These are phyloP conservation scores for Rattus rattus DNA, from an alignment of 2,113 vertebrate species.

Conservation along the genomic window DNA sequence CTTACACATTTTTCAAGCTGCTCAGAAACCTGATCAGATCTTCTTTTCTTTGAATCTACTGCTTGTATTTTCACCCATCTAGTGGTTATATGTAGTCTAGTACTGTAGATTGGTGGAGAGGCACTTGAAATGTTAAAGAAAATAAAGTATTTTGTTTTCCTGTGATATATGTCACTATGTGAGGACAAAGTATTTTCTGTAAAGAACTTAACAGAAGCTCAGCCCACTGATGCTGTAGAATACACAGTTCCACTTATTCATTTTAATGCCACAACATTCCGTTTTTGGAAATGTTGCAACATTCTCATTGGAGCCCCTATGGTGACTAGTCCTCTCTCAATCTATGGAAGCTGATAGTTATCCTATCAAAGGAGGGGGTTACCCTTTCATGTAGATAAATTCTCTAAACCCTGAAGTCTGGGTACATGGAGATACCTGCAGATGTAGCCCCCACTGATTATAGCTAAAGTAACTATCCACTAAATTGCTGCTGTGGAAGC, in stretches of 20 bases:
- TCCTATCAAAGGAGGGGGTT: neutral
- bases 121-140: slow-evolving; percentile 28
- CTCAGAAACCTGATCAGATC: neutral
- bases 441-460: neutral
- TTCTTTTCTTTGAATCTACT: neutral
- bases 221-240: neutral
- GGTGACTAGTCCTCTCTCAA: neutral
- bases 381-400: neutral
- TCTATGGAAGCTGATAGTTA: neutral
- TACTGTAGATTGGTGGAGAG: neutral
- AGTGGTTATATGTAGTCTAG: neutral
- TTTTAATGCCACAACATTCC: no score
- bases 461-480: no score
- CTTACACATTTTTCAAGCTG: neutral
- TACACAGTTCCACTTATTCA: rapidly evolving
- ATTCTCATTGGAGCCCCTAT: neutral
- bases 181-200: neutral
- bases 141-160: slow-evolving; percentile 39
- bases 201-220: neutral
- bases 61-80: neutral
- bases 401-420: neutral
- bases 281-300: neutral
- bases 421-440: neutral
- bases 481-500: neutral
- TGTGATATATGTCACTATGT: neutral